Base-by-base conservation (phyloP, 1,140 invertebrate species). In the Rhopalosiphum padi region DNA sequence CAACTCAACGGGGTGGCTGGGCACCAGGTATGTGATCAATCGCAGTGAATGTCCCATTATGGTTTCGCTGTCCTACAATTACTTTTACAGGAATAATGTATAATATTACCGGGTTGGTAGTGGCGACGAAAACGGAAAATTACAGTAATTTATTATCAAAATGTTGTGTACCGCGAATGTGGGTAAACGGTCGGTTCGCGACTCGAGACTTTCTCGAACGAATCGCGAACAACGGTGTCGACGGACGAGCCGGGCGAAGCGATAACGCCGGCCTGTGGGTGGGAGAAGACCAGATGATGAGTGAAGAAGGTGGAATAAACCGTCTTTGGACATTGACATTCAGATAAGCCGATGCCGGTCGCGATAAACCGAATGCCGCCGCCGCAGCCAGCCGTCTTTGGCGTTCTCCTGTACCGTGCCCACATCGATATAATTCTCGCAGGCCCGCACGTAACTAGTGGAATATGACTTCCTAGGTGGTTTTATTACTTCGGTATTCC, bases 1-100 rank as follows among this genome's bases (percentile, higher is more conserved):
- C 82, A 96, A 94, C 94, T 96, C 96, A 21, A 97, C 96, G 8
- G 96, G 96, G 94, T 96, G 95, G 90, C 96, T 96, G 22, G 96
- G 96, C 94, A 96, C 96, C 95, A 97, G 96, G 94, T 96, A 97
- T 1, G 96, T 96, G 77, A 95, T 95, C 43, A 96, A 94, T 91
- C 96, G 95, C 94, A 97, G 94, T 94, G 87, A 90, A 3, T 8
- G 83, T 53, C 21, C 68, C 93, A 68, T 60, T 55, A 30, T 55
- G 55, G 55, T 25, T 55, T 8, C 8, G 55, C 55, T 6, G 55
- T 55, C 23, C 55, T 55, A 55, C 25, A 55, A 55, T 25, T 23
- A 9, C 55, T 55, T 1, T 23, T 77, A 35, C n/a, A 9, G 18
- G 9, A 15, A 77, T 15, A 77, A 30, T 35, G 68, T 77, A 77